A percentile compares a stretch with the other conserved stretches of the same genome.
Evolutionary conservation across 2,113 vertebrate genomes (phyloP).

Genomic region (Entosphenus tridentatus): DNA sequence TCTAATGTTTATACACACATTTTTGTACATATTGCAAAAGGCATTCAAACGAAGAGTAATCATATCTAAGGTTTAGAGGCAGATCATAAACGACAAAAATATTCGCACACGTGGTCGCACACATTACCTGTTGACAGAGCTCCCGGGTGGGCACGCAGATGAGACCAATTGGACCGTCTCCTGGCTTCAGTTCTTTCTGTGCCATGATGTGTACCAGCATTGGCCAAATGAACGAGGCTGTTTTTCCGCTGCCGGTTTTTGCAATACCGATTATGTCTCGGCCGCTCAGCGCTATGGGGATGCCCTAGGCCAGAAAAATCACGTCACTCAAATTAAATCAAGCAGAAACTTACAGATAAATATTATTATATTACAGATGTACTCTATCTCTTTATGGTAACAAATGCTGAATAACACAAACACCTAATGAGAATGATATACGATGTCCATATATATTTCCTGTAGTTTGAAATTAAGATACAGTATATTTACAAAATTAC

Average conservation of each 20-base stretch:
- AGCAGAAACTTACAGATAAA: background rate
- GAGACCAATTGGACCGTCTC: slow-evolving; percentile 79
- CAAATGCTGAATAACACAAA: too few relatives aligned
- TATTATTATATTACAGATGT: background rate
- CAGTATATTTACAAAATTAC: too few relatives aligned
- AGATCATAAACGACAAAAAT: too few relatives aligned
- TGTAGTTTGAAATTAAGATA: too few relatives aligned
- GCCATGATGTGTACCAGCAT: slow-evolving; percentile 98
- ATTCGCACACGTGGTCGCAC: too few relatives aligned
- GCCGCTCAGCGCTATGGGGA: slow-evolving; percentile 76
- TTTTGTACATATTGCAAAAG: too few relatives aligned
- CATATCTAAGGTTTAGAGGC: too few relatives aligned
- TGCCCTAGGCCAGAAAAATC: slow-evolving; percentile 32
- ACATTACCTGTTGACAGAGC: slow-evolving; percentile 75
- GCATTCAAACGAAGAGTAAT: too few relatives aligned
- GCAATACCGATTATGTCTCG: slow-evolving; percentile 97
- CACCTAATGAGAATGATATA: too few relatives aligned
- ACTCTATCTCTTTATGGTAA: too few relatives aligned
- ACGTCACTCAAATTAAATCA: background rate
- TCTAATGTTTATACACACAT: too few relatives aligned
- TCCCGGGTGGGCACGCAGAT: slow-evolving; percentile 89
- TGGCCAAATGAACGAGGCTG: slow-evolving; percentile 93
- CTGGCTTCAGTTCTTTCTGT: slow-evolving; percentile 71
- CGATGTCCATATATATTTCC: too few relatives aligned
- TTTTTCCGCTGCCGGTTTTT: slow-evolving; percentile 93